Conservation (phyloP, 2,888 invertebrate species). For the Drosophila paramelanica region DNA sequence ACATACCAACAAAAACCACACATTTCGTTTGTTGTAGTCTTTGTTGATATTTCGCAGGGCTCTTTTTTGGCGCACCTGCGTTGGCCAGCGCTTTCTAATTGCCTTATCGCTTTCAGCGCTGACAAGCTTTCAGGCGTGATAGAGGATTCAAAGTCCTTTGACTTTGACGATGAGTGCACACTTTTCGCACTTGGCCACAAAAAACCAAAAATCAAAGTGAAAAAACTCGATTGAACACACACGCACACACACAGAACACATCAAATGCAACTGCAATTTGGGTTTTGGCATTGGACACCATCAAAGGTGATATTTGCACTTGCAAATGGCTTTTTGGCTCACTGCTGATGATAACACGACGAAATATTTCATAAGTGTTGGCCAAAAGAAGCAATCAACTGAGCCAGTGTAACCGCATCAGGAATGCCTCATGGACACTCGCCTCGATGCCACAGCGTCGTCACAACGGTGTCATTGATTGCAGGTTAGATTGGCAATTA, state of each 20-base stretch:
- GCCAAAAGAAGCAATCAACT: slow-evolving; percentile 60
- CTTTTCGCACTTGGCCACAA: slow-evolving; percentile 49
- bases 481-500: slow-evolving; percentile 61
- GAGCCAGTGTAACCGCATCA: slow-evolving; percentile 16
- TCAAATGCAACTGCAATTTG: slow-evolving; percentile 73
- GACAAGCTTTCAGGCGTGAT: slow-evolving; percentile 64
- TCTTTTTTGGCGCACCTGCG: slow-evolving; percentile 31
- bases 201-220: slow-evolving; percentile 18
- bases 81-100: slow-evolving; percentile 68
- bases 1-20: slow-evolving; percentile 7
- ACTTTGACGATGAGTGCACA: slow-evolving; percentile 71
- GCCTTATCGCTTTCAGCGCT: slow-evolving; percentile 82
- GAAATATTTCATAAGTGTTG: slow-evolving; percentile 74
- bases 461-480: slow-evolving; percentile 50
- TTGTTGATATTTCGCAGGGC: slow-evolving; percentile 17
- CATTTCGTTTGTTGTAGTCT: slow-evolving; percentile 10
- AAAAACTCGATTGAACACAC: slow-evolving; percentile 24
- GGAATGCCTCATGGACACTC: slow-evolving; percentile 20
- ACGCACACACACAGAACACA: slow-evolving; percentile 20
- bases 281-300: slow-evolving; percentile 24
- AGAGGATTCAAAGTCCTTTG: slow-evolving; percentile 72
- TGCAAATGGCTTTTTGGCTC: slow-evolving; percentile 64
- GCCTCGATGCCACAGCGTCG: slow-evolving; percentile 17
- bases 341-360: slow-evolving; percentile 43
- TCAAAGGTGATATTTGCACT: slow-evolving; percentile 62